A percentile compares a stretch with the other conserved stretches of the same genome.
Conservation (phyloP, 1,140 invertebrate species). For the Drosophila ambigua region DNA sequence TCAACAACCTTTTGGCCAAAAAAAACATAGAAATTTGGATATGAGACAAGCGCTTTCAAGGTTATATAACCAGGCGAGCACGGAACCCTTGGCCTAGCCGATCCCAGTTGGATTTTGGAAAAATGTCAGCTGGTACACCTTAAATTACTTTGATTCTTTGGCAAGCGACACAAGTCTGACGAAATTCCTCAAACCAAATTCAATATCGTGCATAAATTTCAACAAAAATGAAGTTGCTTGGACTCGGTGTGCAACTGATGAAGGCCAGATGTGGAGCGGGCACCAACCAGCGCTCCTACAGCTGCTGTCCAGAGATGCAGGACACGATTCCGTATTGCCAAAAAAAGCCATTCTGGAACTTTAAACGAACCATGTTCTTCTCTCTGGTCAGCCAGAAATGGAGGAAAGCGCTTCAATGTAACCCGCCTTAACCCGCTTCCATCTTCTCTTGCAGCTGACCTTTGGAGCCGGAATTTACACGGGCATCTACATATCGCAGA, state of each 20-base stretch:
- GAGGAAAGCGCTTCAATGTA: background rate
- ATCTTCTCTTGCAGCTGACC: conserved; percentile 88
- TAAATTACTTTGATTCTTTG: background rate
- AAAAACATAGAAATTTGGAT: background rate
- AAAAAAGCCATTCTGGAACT: conserved; percentile 47
- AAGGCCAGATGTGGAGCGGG: conserved; percentile 11
- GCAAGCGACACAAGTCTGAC: conserved; percentile 23
- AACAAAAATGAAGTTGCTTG: conserved; percentile 58
- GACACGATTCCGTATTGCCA: conserved; percentile 47
- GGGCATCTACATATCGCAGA: conserved; percentile 92
- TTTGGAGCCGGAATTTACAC: conserved; percentile 91
- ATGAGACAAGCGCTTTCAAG: conserved; percentile 2
- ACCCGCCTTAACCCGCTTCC: background rate
- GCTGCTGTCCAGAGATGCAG: conserved; percentile 20
- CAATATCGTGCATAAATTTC: background rate
- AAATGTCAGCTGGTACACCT: background rate
- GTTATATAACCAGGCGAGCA: conserved; percentile 19
- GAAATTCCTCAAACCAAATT: conserved; percentile 18
- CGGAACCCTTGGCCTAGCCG: too few species aligned
- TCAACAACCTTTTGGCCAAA: background rate
- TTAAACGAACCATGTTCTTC: conserved; percentile 14
- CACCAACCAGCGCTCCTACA: conserved; percentile 6
- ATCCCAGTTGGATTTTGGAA: background rate
- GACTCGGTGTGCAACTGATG: conserved; percentile 38
- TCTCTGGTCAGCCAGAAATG: conserved; percentile 45